Base-by-base conservation (phyloP, 2,888 invertebrate genomes). In the Achlya flavicornis region DNA sequence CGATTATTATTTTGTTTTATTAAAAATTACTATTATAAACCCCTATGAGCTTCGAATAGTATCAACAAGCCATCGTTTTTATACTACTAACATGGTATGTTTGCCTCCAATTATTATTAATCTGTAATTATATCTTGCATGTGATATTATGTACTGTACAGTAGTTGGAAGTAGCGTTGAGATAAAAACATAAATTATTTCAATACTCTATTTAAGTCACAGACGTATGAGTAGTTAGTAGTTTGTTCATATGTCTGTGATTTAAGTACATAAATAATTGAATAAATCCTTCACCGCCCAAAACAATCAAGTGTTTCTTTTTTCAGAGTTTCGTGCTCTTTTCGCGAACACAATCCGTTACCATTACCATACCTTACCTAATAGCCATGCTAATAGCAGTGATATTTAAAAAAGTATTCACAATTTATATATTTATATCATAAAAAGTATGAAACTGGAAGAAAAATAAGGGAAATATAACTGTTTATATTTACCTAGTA, bases 41-140 rank as follows among this genome's bases (percentile, higher is more conserved):
- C 61, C 32, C 62, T 38, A 10, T 32, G 16, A 48, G 46, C 46
- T n/a, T 14, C 32, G 33, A 61, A 14, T 41, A 35, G 57, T 41
- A 62, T 41, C 41, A 57, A 12, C 41, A 11, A 46, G 46, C 14
- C 6, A 11, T n/a, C 46, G 46, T 46, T 46, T 46, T 12, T 11
- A 46, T 57, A 57, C 48, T 53, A 38, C 57, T 57, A 46, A 46
- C 58, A 61, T 7, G 35, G 61, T 26, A 26, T 26, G 57, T 57
- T 57, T 46, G 53, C 26, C 41, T 60, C n/a, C 32, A 64, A 33
- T 33, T 58, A 61, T 61, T 57, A 57, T 58, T 57, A 35, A 32
- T 41, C 19, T 26, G 16, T 61, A 64, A 61, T 57, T 43, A 64
- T 46, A 60, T 64, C 12, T 48, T 61, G 61, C 64, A 64, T 64